Base-by-base conservation (phyloP, 2,888 invertebrate species). In the Geotrupes spiniger region DNA sequence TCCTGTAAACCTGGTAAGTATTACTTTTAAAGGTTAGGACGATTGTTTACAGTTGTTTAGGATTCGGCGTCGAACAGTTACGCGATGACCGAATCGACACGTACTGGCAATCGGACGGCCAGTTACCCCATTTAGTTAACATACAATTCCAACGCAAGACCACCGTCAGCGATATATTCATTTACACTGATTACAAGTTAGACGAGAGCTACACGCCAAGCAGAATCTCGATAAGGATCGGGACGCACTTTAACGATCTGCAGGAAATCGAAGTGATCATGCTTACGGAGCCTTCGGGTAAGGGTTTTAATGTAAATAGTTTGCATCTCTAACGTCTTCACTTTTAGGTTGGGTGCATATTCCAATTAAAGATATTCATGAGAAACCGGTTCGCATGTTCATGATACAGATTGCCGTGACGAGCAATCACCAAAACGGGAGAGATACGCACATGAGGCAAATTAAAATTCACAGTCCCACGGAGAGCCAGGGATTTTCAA, bases 71-170 rank as follows among this genome's bases (percentile, higher is more conserved):
- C 2, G 94, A 97, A 67, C 97, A 98, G 68, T 74, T 99, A 31
- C 77, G 97, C 55, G 96, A 98, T 72, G 92, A 95, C 68, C 90
- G 92, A 54, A 87, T 92, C 73, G 99, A 99, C 60, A 95, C 96
- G 2, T 99, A 97, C 71, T 99, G 99, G 99, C 99, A 99, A 71
- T 98, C 97, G 0, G 99, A 99, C 74, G 99, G 99, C 0, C 97
- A 97, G 60, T 80, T 99, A 53, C 99, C 99, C 2, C 99, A 99
- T 74, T 77, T 97, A 54, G 94, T 99, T 0, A 98, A 97, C 68
- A 92, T 99, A 56, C 95, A 97, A 66, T 98, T 98, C 69, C 87
- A 91, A 64, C 82, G 89, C 54, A 97, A 97, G 74, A 98, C 94
- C 0, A 92, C 93, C 56, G 88, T 99, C 6, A 87, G 90, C 39